Base-by-base conservation (phyloP, 2,113 vertebrate species). In the Oreochromis spilurus region DNA sequence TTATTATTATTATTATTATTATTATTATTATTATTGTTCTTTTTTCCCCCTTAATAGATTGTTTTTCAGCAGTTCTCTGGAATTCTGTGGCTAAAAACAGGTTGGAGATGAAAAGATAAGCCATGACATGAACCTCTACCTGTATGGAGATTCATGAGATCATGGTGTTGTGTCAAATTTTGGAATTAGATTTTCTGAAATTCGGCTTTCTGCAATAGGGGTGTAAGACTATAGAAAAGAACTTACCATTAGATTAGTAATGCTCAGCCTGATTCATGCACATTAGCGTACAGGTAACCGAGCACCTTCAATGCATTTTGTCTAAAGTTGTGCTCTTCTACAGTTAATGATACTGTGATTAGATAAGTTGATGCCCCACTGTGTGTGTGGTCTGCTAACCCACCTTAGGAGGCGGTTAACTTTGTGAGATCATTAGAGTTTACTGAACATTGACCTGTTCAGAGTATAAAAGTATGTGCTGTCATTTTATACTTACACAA, bases 331-430 rank as follows among this genome's bases (percentile, higher is more conserved):
- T 14, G 17, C 81, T 67, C 26, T 50, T 65, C 31, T 21, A 21
- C 43, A 11, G 31, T 89, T 89, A 67, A 87, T 50, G 83, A 77
- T 8, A 2, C 43, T 11, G n/a, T 45, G 87, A 89, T 86, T 87
- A 87, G 82, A 89, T 87, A 79, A 88, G 45, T 50, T 11, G 45
- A 31, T 62, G 31, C 31, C 1, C 1, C 38, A 1, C 6, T 57
- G 4, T 40, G 52, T 1, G 55, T 81, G 45, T 70, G 43, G 34
- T 84, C 79, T 24, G 36, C 77, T 80, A 34, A 84, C 53, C 52
- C 60, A 67, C 79, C 50, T 67, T 2, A 4, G 21, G 6, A 82
- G 53, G 45, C 84, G 29, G 38, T 24, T 77, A 43, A 45, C 40
- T 72, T 26, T 72, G 67, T 1, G 38, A 45, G 67, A 72, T 45